Evolutionary conservation across 1,140 invertebrate genomes (phyloP).

Genomic region (Heliconius melpomene): DNA sequence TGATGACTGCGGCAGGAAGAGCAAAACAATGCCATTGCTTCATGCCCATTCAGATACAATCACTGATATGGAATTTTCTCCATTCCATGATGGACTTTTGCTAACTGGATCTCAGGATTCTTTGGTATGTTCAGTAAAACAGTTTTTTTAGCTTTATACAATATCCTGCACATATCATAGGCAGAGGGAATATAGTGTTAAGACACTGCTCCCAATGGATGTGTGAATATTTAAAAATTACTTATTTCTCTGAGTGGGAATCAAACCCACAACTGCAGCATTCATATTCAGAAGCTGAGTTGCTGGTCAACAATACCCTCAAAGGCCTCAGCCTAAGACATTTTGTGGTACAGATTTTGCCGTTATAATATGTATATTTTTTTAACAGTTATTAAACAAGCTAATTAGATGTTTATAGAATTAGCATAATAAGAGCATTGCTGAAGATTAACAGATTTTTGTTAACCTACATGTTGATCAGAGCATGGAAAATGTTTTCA

Average conservation of each 20-base stretch:
- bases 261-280: too few relatives aligned
- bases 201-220: too few relatives aligned
- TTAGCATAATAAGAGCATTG: slow-evolving; percentile 24
- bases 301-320: too few relatives aligned
- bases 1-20: slow-evolving; percentile 92
- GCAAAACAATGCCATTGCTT: slow-evolving; percentile 90
- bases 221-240: too few relatives aligned
- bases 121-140: slow-evolving; percentile 82
- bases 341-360: neutral
- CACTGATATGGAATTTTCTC: slow-evolving; percentile 97
- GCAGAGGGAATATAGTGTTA: too few relatives aligned
- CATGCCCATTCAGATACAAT: slow-evolving; percentile 94
- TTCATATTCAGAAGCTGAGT: too few relatives aligned
- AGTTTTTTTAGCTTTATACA: neutral
- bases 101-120: slow-evolving; percentile 96
- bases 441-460: slow-evolving; percentile 36
- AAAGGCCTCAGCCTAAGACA: neutral
- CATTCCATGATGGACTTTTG: slow-evolving; percentile 95
- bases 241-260: too few relatives aligned
- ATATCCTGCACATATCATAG: too few relatives aligned
- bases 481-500: slow-evolving; percentile 46
- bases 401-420: slow-evolving; percentile 29
- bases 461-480: slow-evolving; percentile 48
- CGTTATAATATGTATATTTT: neutral
- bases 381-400: slow-evolving; percentile 28